Base-by-base conservation (phyloP, 1,140 invertebrate genomes). In the Drosophila watanabei region DNA sequence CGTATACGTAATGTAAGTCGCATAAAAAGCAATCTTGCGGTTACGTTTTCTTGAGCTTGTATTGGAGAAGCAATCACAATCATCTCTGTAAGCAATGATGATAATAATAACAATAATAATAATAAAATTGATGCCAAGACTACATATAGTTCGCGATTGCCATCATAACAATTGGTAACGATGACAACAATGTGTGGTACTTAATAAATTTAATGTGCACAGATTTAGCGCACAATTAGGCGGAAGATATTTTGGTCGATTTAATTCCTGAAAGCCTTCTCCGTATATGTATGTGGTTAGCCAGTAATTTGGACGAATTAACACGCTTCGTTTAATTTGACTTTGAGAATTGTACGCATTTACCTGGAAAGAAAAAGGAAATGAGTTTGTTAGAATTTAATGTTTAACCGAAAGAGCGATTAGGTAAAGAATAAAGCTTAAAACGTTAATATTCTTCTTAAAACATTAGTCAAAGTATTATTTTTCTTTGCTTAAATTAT, bases 21-120 rank as follows among this genome's bases (percentile, higher is more conserved):
- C 75, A 87, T 79, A 79, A 72, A 87, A 79, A 76, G 62, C 85
- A 89, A 85, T 70, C 62, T 88, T 89, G 85, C 70, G 85, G 81
- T 88, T 83, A 70, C 64, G 65, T 71, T 48, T 45, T 48, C 28
- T 32, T 72, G 62, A 48, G 75, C 76, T 81, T 85, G 63, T 79
- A 62, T 54, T 57, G 68, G 2, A 35, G 56, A 24, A 24, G 45
- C 66, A 70, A 72, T 64, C 64, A 81, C 61, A 79, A 63, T 57
- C n/a, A 18, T 52, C 80, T 65, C 72, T 68, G 56, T 45, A 68
- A 65, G 62, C 52, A 63, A 84, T 84, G 65, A 70, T 70, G 65
- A 73, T 87, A 71, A 72, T 70, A 79, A 73, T 66, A 61, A 78
- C 49, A 63, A 73, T 66, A 79, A 79, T 70, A 68, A 69, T 73